Evolutionary conservation across 2,888 invertebrate species (phyloP).

Genomic region (Nasonovia ribisnigri): DNA sequence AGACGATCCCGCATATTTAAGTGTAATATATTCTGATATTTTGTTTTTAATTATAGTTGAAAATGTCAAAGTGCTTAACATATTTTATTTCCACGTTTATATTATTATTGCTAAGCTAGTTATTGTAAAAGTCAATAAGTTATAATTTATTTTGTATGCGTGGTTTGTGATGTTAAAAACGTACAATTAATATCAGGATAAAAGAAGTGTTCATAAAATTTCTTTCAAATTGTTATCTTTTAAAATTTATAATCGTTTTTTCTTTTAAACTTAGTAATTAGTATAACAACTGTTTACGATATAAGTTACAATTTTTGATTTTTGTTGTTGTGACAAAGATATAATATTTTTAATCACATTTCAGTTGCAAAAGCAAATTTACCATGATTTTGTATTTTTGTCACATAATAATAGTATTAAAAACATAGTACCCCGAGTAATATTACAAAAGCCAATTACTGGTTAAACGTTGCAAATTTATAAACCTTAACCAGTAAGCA

Average conservation of each 20-base stretch:
- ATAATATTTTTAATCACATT: background rate
- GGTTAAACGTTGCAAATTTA: constrained; percentile 39
- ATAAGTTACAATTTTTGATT: background rate
- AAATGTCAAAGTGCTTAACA: background rate
- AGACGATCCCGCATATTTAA: background rate
- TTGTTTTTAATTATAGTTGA: background rate
- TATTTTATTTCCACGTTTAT: background rate
- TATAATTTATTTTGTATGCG: background rate
- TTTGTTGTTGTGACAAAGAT: background rate
- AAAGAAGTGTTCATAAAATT: background rate
- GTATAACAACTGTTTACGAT: background rate
- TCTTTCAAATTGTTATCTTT: background rate
- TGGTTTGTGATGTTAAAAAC: background rate
- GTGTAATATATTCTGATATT: background rate
- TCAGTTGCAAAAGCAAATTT: background rate
- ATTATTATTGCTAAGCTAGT: background rate
- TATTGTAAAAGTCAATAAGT: background rate
- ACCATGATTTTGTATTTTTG: background rate
- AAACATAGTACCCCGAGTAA: background rate
- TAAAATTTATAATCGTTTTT: background rate
- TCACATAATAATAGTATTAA: constrained; percentile 1
- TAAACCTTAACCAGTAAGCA: background rate
- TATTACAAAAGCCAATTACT: constrained; percentile 39
- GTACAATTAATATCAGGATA: background rate
- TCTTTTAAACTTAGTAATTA: background rate